Conservation (phyloP, 2,888 invertebrate species). For the Dryomyza anilis region DNA sequence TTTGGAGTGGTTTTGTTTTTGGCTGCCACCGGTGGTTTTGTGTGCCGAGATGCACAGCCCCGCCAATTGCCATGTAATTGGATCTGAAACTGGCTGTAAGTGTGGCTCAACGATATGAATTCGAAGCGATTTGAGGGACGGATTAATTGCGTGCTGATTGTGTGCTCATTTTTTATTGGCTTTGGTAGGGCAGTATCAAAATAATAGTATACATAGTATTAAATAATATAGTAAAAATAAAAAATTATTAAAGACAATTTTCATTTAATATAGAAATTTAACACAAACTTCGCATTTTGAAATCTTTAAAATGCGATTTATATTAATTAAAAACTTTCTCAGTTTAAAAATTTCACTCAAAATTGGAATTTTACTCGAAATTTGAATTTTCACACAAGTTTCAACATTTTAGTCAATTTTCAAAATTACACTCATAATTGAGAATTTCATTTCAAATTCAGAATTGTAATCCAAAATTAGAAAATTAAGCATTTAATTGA, state of each 20-base stretch:
- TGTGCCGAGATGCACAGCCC: neutral
- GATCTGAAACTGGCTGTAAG: neutral
- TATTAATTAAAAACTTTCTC: too few species aligned
- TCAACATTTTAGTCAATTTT: neutral
- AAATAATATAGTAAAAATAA: too few species aligned
- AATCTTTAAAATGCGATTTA: too few species aligned
- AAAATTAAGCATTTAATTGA: neutral
- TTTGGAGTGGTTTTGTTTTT: neutral
- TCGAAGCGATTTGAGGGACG: conserved; percentile 15
- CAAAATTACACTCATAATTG: neutral
- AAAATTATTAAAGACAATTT: too few species aligned
- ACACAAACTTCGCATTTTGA: too few species aligned
- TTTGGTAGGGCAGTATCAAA: neutral
- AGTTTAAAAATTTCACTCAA: too few species aligned
- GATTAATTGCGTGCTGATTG: conserved; percentile 12
- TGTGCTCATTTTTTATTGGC: neutral
- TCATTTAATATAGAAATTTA: too few species aligned
- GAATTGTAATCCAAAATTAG: neutral
- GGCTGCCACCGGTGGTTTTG: neutral
- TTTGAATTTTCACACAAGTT: too few species aligned
- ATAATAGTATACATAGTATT: neutral
- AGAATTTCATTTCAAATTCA: neutral
- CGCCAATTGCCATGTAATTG: neutral
- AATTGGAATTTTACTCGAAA: too few species aligned
- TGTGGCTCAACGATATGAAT: conserved; percentile 20